phyloP scores from a whole-genome alignment of 2,797 vertebrate genomes.

The Semotilus atromaculatus region DNA sequence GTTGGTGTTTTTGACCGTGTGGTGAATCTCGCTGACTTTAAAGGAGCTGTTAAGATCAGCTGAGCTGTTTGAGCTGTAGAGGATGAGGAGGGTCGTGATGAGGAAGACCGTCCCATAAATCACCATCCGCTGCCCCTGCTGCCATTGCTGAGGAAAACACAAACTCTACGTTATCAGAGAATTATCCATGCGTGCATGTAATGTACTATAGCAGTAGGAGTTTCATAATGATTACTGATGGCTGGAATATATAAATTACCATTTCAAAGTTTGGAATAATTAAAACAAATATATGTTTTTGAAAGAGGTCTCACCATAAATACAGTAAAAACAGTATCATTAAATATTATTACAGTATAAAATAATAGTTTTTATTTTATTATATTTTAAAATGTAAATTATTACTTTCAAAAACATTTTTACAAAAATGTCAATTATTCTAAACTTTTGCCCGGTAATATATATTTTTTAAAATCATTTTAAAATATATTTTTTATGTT shows the following conservation, averaged over 20 bases:
- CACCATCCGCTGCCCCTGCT: conserved; percentile 85
- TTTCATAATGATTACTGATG: background rate
- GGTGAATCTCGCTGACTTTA: conserved; percentile 64
- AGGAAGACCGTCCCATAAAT: conserved; percentile 87
- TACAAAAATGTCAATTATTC: background rate
- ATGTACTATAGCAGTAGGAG: too few species aligned
- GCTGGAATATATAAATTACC: too few species aligned
- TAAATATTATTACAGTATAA: background rate
- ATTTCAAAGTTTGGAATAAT: too few species aligned
- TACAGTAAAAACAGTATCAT: background rate
- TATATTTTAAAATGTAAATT: background rate
- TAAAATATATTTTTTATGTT: background rate
- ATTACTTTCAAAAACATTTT: background rate
- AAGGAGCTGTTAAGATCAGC: conserved; percentile 75
- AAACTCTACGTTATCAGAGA: background rate
- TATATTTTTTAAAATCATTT: too few species aligned
- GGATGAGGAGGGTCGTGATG: conserved; percentile 91
- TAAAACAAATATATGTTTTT: too few species aligned
- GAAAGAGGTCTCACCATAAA: too few species aligned
- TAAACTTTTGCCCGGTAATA: background rate
- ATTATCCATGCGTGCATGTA: too few species aligned
- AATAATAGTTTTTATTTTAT: background rate
- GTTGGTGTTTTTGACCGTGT: conserved; percentile 71
- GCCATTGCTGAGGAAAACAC: conserved; percentile 61
- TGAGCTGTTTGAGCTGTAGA: conserved; percentile 77